Conservation (phyloP, 2,888 invertebrate genomes). For the Lithodes maja region DNA sequence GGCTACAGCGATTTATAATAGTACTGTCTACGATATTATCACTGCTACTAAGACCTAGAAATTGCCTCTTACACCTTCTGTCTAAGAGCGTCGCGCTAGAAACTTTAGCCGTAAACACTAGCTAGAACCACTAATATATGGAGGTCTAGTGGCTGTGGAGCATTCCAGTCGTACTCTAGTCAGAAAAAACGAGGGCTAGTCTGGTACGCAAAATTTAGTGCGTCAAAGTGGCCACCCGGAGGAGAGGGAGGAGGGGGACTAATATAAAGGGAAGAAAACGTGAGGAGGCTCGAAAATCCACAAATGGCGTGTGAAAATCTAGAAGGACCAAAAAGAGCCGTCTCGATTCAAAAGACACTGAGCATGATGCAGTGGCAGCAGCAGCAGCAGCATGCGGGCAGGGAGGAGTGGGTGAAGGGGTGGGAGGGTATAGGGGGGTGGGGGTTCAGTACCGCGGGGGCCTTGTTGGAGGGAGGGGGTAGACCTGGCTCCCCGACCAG, state of each 20-base stretch:
- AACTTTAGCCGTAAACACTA: conserved; percentile 25
- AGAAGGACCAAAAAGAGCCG: conserved; percentile 52
- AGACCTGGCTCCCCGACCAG: conserved; percentile 46
- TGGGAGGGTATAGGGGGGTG: conserved; percentile 34
- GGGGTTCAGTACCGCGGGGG: conserved; percentile 53
- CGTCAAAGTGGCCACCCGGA: conserved; percentile 32
- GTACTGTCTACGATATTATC: background rate
- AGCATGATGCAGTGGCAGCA: conserved; percentile 51
- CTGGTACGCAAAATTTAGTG: conserved; percentile 43
- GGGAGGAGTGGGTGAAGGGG: conserved; percentile 31
- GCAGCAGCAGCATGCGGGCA: conserved; percentile 56
- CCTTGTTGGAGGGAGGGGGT: conserved; percentile 52
- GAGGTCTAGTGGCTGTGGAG: conserved; percentile 30
- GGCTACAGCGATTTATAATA: background rate
- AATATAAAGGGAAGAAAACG: conserved; percentile 36
- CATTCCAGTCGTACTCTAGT: conserved; percentile 42
- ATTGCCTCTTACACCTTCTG: conserved; percentile 20
- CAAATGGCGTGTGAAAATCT: conserved; percentile 54
- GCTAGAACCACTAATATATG: conserved; percentile 10
- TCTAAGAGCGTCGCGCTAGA: conserved; percentile 19
- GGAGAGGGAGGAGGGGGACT: conserved; percentile 32
- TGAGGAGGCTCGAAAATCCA: conserved; percentile 50
- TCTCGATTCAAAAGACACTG: conserved; percentile 52
- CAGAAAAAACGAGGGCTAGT: conserved; percentile 5
- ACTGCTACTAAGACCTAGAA: conserved; percentile 47